Evolutionary conservation across 2,113 vertebrate genomes (phyloP), one percentile per base, ranked within the genome.

Genomic region (Melanocharis versteri): DNA sequence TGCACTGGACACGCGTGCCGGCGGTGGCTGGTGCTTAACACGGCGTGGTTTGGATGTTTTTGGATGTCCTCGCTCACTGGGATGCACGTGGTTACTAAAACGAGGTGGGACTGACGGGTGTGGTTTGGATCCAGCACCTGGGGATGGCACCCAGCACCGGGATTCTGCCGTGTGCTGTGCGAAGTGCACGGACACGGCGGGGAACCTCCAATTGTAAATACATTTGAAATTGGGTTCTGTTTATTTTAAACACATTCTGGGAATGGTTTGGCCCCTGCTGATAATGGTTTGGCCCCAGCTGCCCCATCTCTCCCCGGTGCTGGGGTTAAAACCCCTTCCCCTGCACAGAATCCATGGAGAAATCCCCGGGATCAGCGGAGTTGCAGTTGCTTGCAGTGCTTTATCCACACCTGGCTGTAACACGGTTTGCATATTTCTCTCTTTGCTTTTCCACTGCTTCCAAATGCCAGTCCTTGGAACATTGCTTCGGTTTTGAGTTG

Each of bases 361-460:
- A 61, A 75, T 11, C 69, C 91, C 35, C 42, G 35, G 94, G 97
- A 80, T 81, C 79, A 45, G 79, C 4, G 3, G 87, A 94, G 91
- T 26, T 44, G 77, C 91, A 79, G 91, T 91, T 96, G 94, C 90
- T 90, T 77, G 85, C 82, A 5, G 71, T 23, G 90, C 93, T 93
- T 93, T 80, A 51, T 39, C 81, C 95, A 47, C 66, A 20, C 93
- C 95, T 80, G 93, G 87, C 94, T 96, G 70, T 88, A 22, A 37
- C 15, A 39, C 2, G 2, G 61, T 95, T 93, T 86, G 93, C 94
- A 8, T 31, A 21, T 94, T 94, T 86, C 95, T 88, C 19, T 95
- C 92, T 77, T 23, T 35, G 77, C 92, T 95, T 85, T 90, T 70
- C 85, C 94, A 30, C 87, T 31, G 4, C 68, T 95, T 95, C 79